Conservation (phyloP, 2,888 invertebrate species). For the Mythimna vitellina region DNA sequence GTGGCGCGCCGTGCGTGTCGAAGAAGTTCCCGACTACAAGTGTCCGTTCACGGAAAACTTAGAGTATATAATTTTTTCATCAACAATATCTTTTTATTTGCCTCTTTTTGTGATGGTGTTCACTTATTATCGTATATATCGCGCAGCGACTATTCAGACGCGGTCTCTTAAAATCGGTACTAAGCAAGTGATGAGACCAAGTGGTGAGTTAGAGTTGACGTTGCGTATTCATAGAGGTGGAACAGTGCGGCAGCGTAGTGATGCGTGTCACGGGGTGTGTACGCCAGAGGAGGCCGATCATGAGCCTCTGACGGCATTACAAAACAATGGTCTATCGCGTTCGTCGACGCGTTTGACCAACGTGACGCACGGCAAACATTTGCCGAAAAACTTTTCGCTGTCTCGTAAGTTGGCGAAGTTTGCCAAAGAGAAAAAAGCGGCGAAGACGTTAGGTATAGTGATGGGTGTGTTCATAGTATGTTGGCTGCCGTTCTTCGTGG, state of each 20-base stretch:
- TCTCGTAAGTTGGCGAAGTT: conserved; percentile 98
- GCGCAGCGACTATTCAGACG: conserved; percentile 98
- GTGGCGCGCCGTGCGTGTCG: conserved; percentile 97
- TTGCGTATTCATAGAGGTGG: conserved; percentile 98
- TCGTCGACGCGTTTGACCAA: conserved; percentile 92
- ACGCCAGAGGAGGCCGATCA: conserved; percentile 93
- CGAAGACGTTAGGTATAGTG: conserved; percentile 98
- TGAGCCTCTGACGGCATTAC: conserved; percentile 94
- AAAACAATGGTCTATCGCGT: conserved; percentile 94
- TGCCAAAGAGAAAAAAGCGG: conserved; percentile 99
- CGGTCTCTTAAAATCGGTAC: conserved; percentile 97
- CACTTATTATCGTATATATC: conserved; percentile 98
- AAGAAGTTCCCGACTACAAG: conserved; percentile 95
- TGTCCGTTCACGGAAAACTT: conserved; percentile 99
- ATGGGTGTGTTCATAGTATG: conserved; percentile 99
- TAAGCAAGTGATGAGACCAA: conserved; percentile 96
- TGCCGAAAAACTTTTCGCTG: conserved; percentile 97
- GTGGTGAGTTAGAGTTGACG: conserved; percentile 96
- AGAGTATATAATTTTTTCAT: conserved; percentile 99
- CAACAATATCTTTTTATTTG: conserved; percentile 99
- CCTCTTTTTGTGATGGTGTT: conserved; percentile 99
- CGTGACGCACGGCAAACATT: conserved; percentile 91
- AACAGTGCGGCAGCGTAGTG: conserved; percentile 91
- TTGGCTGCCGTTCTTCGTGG: conserved; percentile 99
- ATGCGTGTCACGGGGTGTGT: conserved; percentile 89